phyloP scores from a whole-genome alignment of 2,113 vertebrate genomes.

The Channa maculata region DNA sequence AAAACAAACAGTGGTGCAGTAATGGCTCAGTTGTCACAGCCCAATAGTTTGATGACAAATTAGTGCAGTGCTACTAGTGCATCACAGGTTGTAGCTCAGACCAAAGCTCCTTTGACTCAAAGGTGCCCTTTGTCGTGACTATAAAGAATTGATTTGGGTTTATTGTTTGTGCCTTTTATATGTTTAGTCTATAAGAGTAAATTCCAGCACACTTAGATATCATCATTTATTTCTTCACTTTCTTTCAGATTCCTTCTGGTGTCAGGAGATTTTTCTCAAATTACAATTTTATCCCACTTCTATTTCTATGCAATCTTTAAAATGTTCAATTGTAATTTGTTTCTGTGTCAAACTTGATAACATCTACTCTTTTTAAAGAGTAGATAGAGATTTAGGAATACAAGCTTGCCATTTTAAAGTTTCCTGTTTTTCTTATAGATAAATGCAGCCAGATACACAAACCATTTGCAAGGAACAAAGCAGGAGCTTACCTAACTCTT shows the following conservation, averaged over 20 bases:
- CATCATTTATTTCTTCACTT: conserved; percentile 13
- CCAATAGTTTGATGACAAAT: conserved; percentile 75
- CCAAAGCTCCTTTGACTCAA: conserved; percentile 64
- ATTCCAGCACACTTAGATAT: conserved; percentile 37
- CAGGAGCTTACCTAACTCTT: conserved; percentile 24
- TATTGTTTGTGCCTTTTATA: conserved; percentile 65
- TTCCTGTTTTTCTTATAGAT: conserved; percentile 22
- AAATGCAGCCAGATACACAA: conserved; percentile 16
- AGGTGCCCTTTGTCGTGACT: conserved; percentile 74
- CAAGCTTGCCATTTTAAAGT: conserved; percentile 9
- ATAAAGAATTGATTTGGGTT: conserved; percentile 67
- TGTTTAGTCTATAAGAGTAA: conserved; percentile 46
- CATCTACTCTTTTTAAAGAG: neutral
- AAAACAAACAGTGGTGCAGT: conserved; percentile 79
- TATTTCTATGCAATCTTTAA: conserved; percentile 22
- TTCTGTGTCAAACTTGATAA: neutral
- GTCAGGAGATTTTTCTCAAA: conserved; percentile 25
- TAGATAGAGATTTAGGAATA: conserved; percentile 15
- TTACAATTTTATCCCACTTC: conserved; percentile 29
- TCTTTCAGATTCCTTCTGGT: conserved; percentile 16
- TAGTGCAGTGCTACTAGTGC: conserved; percentile 68
- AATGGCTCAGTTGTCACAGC: conserved; percentile 79
- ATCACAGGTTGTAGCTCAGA: conserved; percentile 55
- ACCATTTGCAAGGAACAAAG: conserved; percentile 32
- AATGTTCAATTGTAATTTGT: neutral